phyloP scores from a whole-genome alignment of 1,140 invertebrate genomes.

The Hypothenemus hampei region DNA sequence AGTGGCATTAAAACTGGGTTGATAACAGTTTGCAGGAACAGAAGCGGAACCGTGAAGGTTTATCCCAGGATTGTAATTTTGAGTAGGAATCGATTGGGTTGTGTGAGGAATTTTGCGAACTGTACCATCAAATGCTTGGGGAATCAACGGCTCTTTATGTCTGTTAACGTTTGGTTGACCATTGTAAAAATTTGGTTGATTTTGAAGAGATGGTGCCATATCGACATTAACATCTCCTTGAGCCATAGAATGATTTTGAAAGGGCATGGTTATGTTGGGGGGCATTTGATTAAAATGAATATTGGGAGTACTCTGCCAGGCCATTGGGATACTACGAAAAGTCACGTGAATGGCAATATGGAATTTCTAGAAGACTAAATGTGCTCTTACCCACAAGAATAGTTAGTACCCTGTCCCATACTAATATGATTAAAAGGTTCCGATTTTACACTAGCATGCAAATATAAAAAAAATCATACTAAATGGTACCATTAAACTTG shows the following conservation, averaged over 20 bases:
- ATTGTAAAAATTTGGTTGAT: too few species aligned
- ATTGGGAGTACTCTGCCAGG: conserved; percentile 15
- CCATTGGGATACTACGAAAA: neutral
- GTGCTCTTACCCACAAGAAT: conserved; percentile 8
- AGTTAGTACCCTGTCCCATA: neutral
- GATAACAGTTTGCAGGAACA: too few species aligned
- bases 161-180: too few species aligned
- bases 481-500: conserved; percentile 14
- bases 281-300: conserved; percentile 2
- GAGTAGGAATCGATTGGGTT: conserved; percentile 1
- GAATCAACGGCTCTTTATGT: conserved; percentile 3
- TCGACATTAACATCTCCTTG: conserved; percentile 7
- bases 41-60: too few species aligned
- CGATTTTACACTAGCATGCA: conserved; percentile 18
- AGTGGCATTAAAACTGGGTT: too few species aligned
- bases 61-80: too few species aligned
- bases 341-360: neutral
- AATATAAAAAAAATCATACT: conserved; percentile 4
- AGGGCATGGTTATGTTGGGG: neutral
- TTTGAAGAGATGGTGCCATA: neutral
- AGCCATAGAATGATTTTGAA: conserved; percentile 1
- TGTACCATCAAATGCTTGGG: conserved; percentile 10
- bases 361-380: too few species aligned
- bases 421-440: conserved; percentile 21
- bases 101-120: neutral